These are phyloP conservation scores for Elaphurus davidianus DNA, from an alignment of 2,113 vertebrate genomes.

Conservation along the genomic window DNA sequence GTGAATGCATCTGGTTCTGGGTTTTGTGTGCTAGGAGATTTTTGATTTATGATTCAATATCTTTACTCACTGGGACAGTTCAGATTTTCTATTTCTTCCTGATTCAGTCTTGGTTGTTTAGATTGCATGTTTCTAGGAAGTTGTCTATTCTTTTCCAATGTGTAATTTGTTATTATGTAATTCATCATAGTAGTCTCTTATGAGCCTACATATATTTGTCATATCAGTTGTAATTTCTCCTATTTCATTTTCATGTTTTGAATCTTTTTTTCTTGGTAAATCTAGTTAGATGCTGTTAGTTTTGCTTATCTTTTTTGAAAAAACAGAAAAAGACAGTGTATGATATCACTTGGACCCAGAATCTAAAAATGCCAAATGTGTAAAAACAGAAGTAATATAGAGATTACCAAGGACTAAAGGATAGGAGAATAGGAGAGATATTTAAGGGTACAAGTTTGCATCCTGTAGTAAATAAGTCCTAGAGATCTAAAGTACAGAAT, in stretches of 20 bases:
- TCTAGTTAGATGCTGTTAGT: neutral
- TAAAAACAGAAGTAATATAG: neutral
- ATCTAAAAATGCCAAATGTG: neutral
- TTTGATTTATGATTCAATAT: neutral
- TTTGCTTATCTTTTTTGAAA: neutral
- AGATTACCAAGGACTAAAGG: neutral
- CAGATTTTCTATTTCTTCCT: neutral
- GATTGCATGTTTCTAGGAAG: neutral
- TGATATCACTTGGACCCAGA: neutral
- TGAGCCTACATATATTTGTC: neutral
- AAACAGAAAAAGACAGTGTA: neutral
- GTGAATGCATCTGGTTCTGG: neutral
- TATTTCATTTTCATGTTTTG: neutral
- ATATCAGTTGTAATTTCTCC: neutral
- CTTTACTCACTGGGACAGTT: neutral
- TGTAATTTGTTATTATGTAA: neutral
- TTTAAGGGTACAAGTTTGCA: neutral
- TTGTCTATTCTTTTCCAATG: neutral
- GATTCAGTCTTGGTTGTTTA: neutral
- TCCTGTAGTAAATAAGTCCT: neutral
- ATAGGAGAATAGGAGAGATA: neutral
- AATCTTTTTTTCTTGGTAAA: neutral
- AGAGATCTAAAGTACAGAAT: neutral
- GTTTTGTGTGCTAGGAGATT: neutral
- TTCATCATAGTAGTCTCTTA: neutral